Base-by-base conservation (phyloP, 2,888 invertebrate genomes). In the Acrobasis consociella region DNA sequence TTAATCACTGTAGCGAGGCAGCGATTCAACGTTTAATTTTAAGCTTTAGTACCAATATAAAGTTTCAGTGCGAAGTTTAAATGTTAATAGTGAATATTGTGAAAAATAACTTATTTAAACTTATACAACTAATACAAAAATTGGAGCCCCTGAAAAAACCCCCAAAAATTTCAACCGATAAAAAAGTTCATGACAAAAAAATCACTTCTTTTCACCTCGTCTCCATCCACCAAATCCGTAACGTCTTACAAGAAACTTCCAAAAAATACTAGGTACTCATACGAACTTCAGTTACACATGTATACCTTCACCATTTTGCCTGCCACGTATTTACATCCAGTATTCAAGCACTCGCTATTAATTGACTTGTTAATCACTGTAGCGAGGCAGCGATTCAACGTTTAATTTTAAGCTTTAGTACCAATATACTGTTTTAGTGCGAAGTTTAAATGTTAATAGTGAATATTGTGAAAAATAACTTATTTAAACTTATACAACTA, bases 281-380 rank as follows among this genome's bases (percentile, higher is more conserved):
- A 42, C 1, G 1, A 11, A 42, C 3, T 9, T 3, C 3, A 42
- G 42, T 42, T 13, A 5, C 42, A 13, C 11, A 42, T 11, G 11
- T 42, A 3, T 42, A 42, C 11, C 13, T 11, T 42, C 11, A 13
- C 1, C 11, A 42, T 42, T 42, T 9, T 42, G 39, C 11, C 39
- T 2, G 42, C 46, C 42, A 52, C 31, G 52, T 37, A 52, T 52
- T 52, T 52, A 52, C 52, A 37, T n/a, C 31, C n/a, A 46, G 58
- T 13, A 8, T 58, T 37, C 31, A 49, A 49, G 13, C 58, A 37
- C n/a, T 37, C 37, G 53, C 37, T n/a, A 49, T 49, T 49, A 58
- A 58, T 58, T 58, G 49, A 49, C 49, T 58, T 58, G 58, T 58
- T 49, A 58, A 58, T 49, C 49, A 49, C 49, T 17, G 31, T 37